Percentiles rank a stretch among this genome's conserved stretches.
These are phyloP conservation scores for Enteromius fasciolatus DNA, from an alignment of 2,797 vertebrate species.

Conservation along the genomic window DNA sequence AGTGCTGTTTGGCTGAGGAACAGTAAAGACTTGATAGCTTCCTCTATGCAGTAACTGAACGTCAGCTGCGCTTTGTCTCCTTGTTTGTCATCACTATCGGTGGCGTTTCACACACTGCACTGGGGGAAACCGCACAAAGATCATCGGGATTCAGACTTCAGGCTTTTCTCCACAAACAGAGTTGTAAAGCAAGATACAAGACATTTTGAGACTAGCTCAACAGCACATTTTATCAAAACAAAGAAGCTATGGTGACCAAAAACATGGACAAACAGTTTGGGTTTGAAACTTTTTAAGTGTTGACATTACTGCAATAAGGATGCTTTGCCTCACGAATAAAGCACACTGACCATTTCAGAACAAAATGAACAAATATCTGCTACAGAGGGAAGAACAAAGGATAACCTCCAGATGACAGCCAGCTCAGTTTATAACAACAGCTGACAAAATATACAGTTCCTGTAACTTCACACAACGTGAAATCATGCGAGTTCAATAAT, in stretches of 20 bases:
- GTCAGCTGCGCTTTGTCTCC: conserved; percentile 46
- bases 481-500: background rate
- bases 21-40: conserved; percentile 41
- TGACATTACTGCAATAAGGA: background rate
- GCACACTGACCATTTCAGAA: background rate
- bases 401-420: background rate
- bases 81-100: conserved; percentile 30
- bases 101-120: conserved; percentile 29
- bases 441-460: background rate
- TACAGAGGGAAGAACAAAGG: background rate
- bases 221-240: background rate
- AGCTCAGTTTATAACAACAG: background rate
- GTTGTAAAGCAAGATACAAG: background rate
- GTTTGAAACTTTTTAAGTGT: conserved; percentile 1
- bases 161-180: conserved; percentile 8
- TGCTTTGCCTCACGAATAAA: background rate
- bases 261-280: background rate
- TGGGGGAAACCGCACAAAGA: conserved; percentile 10
- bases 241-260: background rate
- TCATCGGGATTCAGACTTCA: conserved; percentile 19
- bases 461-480: background rate
- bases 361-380: background rate
- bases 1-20: conserved; percentile 50
- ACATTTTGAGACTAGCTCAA: conserved; percentile 5
- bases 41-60: conserved; percentile 42